Evolutionary conservation across 2,113 vertebrate species (phyloP).

Genomic region (Gorsachius goisagi): DNA sequence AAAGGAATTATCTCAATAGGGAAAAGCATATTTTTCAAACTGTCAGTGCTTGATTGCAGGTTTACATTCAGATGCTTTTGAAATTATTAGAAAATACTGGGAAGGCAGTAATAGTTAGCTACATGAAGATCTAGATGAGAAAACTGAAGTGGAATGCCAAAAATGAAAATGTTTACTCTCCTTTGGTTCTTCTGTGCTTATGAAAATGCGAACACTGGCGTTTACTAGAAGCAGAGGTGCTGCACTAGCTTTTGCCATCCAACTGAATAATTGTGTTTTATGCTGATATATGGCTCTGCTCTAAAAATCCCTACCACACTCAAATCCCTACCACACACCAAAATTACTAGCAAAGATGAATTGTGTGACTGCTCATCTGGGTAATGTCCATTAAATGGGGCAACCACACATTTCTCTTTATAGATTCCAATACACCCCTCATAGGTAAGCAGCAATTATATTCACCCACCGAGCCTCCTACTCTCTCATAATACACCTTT

Average conservation of each 20-base stretch:
- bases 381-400: background rate
- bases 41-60: background rate
- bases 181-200: background rate
- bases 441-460: background rate
- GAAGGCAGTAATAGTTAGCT: background rate
- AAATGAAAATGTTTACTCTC: background rate
- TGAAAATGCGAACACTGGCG: background rate
- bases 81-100: background rate
- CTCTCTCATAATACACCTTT: slow-evolving; percentile 3
- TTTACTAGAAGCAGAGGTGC: background rate
- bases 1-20: background rate
- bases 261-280: background rate
- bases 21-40: background rate
- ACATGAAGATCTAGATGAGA: background rate
- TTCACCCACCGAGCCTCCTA: background rate
- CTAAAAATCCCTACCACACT: background rate
- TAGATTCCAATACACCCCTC: background rate
- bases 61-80: background rate
- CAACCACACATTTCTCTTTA: background rate
- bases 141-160: background rate
- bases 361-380: background rate
- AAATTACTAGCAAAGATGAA: background rate
- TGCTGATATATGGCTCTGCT: background rate
- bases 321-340: background rate
- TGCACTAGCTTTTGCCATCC: background rate